Conservation (phyloP, 2,888 invertebrate genomes). For the Tyria jacobaeae region DNA sequence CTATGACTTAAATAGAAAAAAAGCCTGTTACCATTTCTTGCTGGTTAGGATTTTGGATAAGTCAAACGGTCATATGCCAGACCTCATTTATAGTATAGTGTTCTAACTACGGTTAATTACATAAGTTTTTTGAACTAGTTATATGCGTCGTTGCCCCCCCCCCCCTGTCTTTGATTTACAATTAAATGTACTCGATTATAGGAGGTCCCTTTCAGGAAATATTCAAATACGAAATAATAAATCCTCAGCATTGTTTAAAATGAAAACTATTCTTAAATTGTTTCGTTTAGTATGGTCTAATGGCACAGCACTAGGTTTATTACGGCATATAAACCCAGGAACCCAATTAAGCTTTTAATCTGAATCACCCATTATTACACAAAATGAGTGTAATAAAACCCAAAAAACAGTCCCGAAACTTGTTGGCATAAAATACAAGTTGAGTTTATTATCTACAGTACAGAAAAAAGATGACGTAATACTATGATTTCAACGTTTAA, state of each 20-base stretch:
- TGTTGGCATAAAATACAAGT: conserved; percentile 9
- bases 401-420: background rate
- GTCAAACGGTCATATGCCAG: background rate
- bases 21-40: background rate
- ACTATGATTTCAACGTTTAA: conserved; percentile 51
- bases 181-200: too few species aligned
- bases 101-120: background rate
- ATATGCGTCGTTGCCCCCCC: background rate
- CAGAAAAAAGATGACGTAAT: conserved; percentile 31
- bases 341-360: conserved; percentile 6
- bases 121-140: background rate
- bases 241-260: too few species aligned
- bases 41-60: background rate
- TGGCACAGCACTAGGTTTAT: background rate
- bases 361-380: conserved; percentile 20
- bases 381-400: conserved; percentile 22
- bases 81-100: background rate
- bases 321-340: background rate
- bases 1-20: too few species aligned
- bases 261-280: background rate
- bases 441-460: conserved; percentile 15
- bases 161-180: too few species aligned
- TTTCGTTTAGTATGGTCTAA: background rate
- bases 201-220: too few species aligned
- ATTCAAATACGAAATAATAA: too few species aligned